These are phyloP conservation scores for Diachasmimorpha longicaudata DNA, from an alignment of 1,140 invertebrate species.

Conservation along the genomic window DNA sequence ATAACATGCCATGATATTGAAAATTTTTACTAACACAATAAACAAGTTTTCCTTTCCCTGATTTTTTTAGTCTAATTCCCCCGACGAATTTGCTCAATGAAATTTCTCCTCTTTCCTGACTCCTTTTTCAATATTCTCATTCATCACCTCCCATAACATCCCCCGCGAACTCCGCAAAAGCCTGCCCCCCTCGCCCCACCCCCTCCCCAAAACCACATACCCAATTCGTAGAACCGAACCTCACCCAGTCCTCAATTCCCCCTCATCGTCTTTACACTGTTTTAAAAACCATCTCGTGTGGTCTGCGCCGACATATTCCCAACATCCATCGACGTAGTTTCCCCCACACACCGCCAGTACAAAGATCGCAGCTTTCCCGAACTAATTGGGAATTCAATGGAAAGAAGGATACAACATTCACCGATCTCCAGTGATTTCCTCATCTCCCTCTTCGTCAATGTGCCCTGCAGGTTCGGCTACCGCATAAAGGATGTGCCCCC, in stretches of 20 bases:
- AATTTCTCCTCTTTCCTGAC: no score
- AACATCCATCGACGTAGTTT: neutral
- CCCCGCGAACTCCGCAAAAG: no score
- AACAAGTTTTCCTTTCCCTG: no score
- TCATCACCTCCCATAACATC: no score
- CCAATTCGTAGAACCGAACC: neutral
- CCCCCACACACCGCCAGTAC: neutral
- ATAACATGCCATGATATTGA: no score
- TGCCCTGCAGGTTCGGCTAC: neutral
- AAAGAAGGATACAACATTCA: conserved; percentile 23
- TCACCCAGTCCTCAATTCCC: neutral
- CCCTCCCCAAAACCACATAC: neutral
- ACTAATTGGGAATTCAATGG: conserved; percentile 48
- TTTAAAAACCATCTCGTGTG: conserved; percentile 18
- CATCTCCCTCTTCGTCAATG: neutral
- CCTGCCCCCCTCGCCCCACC: no score
- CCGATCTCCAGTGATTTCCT: neutral
- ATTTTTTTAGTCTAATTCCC: no score
- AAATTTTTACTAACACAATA: no score
- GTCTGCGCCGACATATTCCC: neutral
- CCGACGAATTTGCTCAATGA: no score
- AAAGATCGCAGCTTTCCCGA: conserved; percentile 46
- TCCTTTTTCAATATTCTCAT: no score
- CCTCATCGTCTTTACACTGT: conserved; percentile 23
- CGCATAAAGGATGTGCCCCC: conserved; percentile 14